Evolutionary conservation across 2,888 invertebrate genomes (phyloP).

Genomic region (Isotomurus palustris): DNA sequence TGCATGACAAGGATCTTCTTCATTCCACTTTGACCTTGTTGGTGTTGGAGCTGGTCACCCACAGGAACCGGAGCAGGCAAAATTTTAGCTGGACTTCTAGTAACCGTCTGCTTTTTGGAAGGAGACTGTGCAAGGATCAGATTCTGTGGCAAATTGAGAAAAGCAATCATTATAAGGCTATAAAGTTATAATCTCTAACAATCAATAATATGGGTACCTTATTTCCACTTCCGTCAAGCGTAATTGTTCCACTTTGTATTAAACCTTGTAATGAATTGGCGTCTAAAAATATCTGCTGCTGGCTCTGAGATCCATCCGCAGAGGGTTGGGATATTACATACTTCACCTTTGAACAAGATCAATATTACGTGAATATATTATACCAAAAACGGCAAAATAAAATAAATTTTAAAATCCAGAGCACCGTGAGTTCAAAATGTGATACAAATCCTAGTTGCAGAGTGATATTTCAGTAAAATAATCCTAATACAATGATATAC

Average conservation of each 20-base stretch:
- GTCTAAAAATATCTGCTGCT: constrained; percentile 42
- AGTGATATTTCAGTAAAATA: too few species aligned
- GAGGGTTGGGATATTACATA: constrained; percentile 37
- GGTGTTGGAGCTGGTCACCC: constrained; percentile 45
- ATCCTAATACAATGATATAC: too few species aligned
- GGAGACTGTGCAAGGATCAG: constrained; percentile 34
- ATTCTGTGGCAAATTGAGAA: too few species aligned
- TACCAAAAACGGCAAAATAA: too few species aligned
- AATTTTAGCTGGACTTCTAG: constrained; percentile 68
- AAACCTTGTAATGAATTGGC: constrained; percentile 41
- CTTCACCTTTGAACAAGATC: constrained; percentile 18
- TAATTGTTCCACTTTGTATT: constrained; percentile 41
- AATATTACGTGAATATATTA: too few species aligned
- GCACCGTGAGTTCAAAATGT: too few species aligned
- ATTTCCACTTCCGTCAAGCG: constrained; percentile 32
- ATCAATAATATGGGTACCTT: constrained; percentile 26
- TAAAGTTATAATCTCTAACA: background rate
- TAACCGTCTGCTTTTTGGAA: constrained; percentile 52
- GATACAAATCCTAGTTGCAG: too few species aligned
- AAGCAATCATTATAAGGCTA: constrained; percentile 1
- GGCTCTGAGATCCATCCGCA: constrained; percentile 31
- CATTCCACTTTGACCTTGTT: constrained; percentile 46
- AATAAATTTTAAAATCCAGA: background rate
- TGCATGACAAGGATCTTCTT: constrained; percentile 56
- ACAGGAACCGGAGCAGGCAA: constrained; percentile 58